Conservation (phyloP, 2,113 vertebrate species). For the Oenanthe oenanthe region DNA sequence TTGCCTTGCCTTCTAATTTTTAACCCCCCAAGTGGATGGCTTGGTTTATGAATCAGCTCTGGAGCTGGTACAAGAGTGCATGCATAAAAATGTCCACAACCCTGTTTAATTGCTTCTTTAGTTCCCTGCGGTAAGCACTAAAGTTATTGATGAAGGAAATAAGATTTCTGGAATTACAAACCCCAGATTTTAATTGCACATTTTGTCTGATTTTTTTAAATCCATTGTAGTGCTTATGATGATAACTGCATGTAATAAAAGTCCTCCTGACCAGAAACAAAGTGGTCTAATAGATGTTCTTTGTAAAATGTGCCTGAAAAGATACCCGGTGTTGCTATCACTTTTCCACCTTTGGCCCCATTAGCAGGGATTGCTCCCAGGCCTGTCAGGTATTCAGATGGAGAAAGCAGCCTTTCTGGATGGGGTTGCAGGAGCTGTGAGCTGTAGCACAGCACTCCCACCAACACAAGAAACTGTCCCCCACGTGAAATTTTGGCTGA, state of each 20-base stretch:
- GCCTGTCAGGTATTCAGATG: not conserved
- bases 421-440: not conserved
- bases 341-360: constrained; percentile 13
- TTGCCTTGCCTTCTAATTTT: not conserved
- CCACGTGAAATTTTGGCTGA: fast-evolving
- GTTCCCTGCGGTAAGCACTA: constrained; percentile 18
- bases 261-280: not conserved
- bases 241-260: constrained; percentile 4
- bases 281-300: not conserved
- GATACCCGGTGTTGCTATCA: not conserved
- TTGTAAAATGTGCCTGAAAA: not conserved
- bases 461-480: not conserved
- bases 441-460: fast-evolving
- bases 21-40: not conserved
- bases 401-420: not conserved
- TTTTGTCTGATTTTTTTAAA: constrained; percentile 26
- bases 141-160: constrained; percentile 48
- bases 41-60: constrained; percentile 33
- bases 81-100: constrained; percentile 8
- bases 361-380: constrained; percentile 3
- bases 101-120: not conserved
- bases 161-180: constrained; percentile 37
- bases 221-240: not conserved
- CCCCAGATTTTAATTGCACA: not conserved
- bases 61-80: not conserved